These are phyloP conservation scores for Pangasianodon gigas DNA, from an alignment of 2,113 vertebrate species.

Conservation along the genomic window DNA sequence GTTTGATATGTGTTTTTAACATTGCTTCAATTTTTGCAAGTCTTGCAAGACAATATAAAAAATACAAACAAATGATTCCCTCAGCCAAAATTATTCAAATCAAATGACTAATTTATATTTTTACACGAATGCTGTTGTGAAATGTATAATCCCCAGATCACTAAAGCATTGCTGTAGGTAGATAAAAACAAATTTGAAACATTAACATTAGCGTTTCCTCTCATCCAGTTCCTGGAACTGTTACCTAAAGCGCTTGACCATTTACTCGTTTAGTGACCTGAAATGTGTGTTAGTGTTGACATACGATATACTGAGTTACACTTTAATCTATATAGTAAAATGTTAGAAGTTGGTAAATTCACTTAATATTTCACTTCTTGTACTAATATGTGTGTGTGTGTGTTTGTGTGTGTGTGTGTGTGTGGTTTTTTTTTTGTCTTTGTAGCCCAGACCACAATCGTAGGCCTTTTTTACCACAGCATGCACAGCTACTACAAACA, in stretches of 20 bases:
- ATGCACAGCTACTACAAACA: constrained; percentile 83
- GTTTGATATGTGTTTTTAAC: not conserved
- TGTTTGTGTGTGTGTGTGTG: not conserved
- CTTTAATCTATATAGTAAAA: constrained; percentile 1
- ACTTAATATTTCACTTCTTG: constrained; percentile 12
- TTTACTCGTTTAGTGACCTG: not conserved
- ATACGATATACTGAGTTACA: not conserved
- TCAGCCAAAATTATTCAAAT: too few relatives aligned
- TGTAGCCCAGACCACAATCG: constrained; percentile 86
- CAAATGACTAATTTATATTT: too few relatives aligned
- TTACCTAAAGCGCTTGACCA: not conserved
- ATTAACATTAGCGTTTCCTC: not conserved
- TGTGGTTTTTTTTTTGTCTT: not conserved
- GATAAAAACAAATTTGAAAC: too few relatives aligned
- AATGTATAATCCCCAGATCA: not conserved
- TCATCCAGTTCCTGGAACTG: not conserved
- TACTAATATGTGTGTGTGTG: constrained; percentile 12
- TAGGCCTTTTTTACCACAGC: constrained; percentile 89
- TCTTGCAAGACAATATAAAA: too few relatives aligned
- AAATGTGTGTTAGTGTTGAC: not conserved
- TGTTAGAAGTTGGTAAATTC: not conserved
- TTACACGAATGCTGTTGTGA: too few relatives aligned
- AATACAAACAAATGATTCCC: too few relatives aligned
- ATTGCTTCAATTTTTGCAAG: not conserved
- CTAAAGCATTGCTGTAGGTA: not conserved